phyloP scores from a whole-genome alignment of 92 coral and sea anemone genomes.

The Epizoanthus rinbou region DNA sequence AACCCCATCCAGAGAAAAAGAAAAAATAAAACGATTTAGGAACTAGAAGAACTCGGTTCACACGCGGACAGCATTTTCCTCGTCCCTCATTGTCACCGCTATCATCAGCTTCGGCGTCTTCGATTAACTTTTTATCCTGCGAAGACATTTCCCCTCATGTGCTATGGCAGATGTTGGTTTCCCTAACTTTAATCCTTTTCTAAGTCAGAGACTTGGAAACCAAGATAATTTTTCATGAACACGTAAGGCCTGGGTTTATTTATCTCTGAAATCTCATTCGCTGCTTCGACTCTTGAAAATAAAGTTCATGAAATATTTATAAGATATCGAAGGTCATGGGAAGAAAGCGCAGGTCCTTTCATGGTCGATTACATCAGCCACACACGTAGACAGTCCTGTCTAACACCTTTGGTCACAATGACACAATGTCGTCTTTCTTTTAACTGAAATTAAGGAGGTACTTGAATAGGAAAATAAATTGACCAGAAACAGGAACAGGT shows the following conservation, averaged over 20 bases:
- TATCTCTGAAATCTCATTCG: constrained; percentile 31
- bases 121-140: constrained; percentile 69
- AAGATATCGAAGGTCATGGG: constrained; percentile 19
- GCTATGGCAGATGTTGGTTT: background rate
- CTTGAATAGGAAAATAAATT: background rate
- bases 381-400: background rate
- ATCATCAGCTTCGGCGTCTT: constrained; percentile 48
- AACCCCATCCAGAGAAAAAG: constrained; percentile 99
- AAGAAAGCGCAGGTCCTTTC: constrained; percentile 17
- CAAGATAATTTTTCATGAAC: constrained; percentile 28
- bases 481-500: constrained; percentile 5
- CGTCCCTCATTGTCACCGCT: constrained; percentile 41
- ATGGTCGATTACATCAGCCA: constrained; percentile 9
- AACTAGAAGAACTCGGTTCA: constrained; percentile 86
- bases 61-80: constrained; percentile 83
- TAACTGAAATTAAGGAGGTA: background rate
- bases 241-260: constrained; percentile 38
- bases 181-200: constrained; percentile 8
- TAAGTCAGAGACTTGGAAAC: constrained; percentile 18
- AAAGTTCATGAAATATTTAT: constrained; percentile 23
- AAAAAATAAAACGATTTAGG: constrained; percentile 94
- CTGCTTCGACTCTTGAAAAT: constrained; percentile 1
- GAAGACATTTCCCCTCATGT: constrained; percentile 35
- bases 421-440: background rate
- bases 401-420: background rate